Evolutionary conservation across 2,888 invertebrate species (phyloP), one percentile per base, ranked within the genome.

Genomic region (Melikaiella ostensackeni): DNA sequence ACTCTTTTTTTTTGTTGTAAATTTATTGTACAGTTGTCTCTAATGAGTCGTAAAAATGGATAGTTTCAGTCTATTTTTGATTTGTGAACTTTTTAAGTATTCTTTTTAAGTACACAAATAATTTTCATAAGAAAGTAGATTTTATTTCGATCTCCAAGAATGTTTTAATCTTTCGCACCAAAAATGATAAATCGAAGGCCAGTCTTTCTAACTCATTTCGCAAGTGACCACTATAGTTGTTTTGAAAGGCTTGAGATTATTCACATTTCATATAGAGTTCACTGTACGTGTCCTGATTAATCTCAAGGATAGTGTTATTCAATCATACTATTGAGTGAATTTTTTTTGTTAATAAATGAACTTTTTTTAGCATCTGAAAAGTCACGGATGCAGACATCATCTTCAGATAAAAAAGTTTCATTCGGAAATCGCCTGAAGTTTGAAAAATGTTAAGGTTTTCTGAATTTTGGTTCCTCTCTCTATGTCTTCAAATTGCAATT

Each of bases 401-500:
- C 42, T 42, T 30, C 46, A 11, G 66, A 46, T 9, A 11, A 27
- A 66, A 27, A 66, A 27, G 46, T 9, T 11, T 42, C n/a, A 66
- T 6, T 19, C 24, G 46, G n/a, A 16, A 19, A 7, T 66, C 9
- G 46, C 21, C n/a, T 63, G n/a, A 16, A 46, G n/a, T 42, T 38
- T 13, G 64, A 16, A 79, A 74, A 21, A 84, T 82, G 77, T 76
- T 79, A 76, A 77, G 80, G 78, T 75, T 79, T 38, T 35, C 63
- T 7, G 30, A 79, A 55, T 16, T 83, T 38, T 21, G 83, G 5
- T 27, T 85, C 27, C 55, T 81, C 0, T 62, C 77, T 46, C 46
- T 83, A 74, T 76, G 74, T 38, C 9, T 84, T 19, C 77, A 81
- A 27, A 42, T 78, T 27, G 81, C 80, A 19, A 75, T 76, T 24